These are phyloP conservation scores for Neogale vison DNA, from an alignment of 2,113 vertebrate genomes.

Conservation along the genomic window DNA sequence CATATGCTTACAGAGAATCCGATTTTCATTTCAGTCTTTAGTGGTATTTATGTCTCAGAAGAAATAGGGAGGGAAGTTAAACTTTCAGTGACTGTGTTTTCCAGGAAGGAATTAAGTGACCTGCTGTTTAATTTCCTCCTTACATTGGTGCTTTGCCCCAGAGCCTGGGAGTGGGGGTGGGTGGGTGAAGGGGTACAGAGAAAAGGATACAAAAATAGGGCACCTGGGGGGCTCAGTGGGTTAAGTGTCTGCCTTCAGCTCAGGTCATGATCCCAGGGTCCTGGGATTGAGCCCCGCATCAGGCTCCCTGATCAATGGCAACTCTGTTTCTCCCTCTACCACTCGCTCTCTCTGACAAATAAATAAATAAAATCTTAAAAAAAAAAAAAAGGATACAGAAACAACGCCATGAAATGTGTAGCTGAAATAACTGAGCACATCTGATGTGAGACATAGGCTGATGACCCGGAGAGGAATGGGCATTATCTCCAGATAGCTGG, in stretches of 20 bases:
- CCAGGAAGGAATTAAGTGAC: background rate
- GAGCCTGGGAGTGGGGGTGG: background rate
- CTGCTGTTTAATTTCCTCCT: background rate
- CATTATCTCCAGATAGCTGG: background rate
- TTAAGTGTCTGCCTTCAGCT: no score
- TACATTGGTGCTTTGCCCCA: background rate
- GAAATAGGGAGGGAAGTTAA: background rate
- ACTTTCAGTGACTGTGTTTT: background rate
- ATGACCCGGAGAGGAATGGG: no score
- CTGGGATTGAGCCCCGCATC: no score
- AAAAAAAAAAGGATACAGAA: background rate
- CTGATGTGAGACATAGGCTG: background rate
- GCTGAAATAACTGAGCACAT: background rate
- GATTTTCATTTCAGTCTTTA: background rate
- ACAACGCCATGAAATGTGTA: fast-evolving
- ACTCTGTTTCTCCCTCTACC: no score
- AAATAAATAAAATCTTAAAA: no score
- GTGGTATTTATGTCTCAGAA: background rate
- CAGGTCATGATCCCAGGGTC: no score
- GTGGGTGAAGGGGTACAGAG: background rate
- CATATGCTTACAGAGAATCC: background rate
- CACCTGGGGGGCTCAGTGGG: no score
- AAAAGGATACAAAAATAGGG: no score
- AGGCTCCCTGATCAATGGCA: no score
- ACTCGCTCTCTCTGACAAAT: no score